Conservation (phyloP, 2,113 vertebrate genomes). For the Proterorhinus semilunaris region DNA sequence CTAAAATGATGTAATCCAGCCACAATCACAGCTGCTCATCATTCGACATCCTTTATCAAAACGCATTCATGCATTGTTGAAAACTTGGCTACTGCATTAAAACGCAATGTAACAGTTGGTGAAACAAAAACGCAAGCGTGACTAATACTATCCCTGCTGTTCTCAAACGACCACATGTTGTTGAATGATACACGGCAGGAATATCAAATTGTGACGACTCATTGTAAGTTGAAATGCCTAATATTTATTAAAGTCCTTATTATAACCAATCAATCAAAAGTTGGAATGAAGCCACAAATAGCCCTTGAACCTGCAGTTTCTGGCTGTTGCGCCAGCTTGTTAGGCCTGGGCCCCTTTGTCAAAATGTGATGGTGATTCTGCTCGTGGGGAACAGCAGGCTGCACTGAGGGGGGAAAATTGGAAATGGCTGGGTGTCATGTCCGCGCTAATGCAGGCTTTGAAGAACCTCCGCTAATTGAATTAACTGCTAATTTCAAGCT, state of each 20-base stretch:
- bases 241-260: not conserved
- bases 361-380: slow-evolving; percentile 49
- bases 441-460: slow-evolving; percentile 47
- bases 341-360: slow-evolving; percentile 29
- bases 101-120: slow-evolving; percentile 14
- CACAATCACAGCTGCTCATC: too few relatives aligned
- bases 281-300: slow-evolving; percentile 8
- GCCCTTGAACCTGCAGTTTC: slow-evolving; percentile 36
- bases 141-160: not conserved
- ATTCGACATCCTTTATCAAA: too few relatives aligned
- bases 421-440: slow-evolving; percentile 57
- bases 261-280: not conserved
- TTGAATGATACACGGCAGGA: not conserved
- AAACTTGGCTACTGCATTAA: not conserved
- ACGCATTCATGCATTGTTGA: not conserved
- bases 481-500: slow-evolving; percentile 63
- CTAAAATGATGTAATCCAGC: too few relatives aligned
- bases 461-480: slow-evolving; percentile 64
- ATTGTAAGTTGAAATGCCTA: not conserved
- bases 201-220: not conserved
- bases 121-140: slow-evolving; percentile 11
- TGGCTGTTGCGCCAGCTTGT: slow-evolving; percentile 44
- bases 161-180: not conserved
- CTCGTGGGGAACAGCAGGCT: slow-evolving; percentile 44
- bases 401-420: slow-evolving; percentile 60